Evolutionary conservation across 2,888 invertebrate species (phyloP), one percentile per base, ranked within the genome.

Genomic region (Diarsia dahlii): DNA sequence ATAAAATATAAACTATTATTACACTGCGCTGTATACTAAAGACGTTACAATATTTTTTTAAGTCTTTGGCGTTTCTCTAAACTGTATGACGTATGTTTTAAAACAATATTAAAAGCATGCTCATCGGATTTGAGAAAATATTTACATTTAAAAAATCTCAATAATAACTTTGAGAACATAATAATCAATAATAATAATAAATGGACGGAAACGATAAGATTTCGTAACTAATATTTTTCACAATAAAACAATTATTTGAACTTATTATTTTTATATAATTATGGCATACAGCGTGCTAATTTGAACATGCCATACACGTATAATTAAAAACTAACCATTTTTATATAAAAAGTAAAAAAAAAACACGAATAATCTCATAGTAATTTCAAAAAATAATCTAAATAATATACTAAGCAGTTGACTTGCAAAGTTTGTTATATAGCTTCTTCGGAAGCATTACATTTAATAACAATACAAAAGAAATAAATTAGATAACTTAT

Each of bases 171-270:
- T 85, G 85, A 90, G 87, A 90, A 90, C 89, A 90, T 88, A 91
- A 92, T 92, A 90, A 89, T 84, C 86, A 88, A 90, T 88, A 91
- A 91, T 86, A 89, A 85, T 89, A 89, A 89, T 91, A 91, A 92
- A 91, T 96, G 96, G 96, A 96, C 96, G 96, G 96, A 96, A 96
- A 95, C 88, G 95, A 96, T 96, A 96, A 95, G 95, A 93, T 92
- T 92, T 90, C 88, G 69, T 89, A 95, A 94, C 90, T 92, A 89
- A 92, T 89, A 88, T 89, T 86, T 91, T 87, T 86, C 70, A 88
- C 81, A 89, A 90, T 90, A 88, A 90, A 90, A 91, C 86, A 92
- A 90, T 90, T 89, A 84, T 88, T 94, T 94, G 93, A 94, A 95
- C 94, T 93, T 93, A 91, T 90, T 88, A 89, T 89, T 91, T 91